Conservation (phyloP, 2,797 vertebrate species). For the Huso huso region DNA sequence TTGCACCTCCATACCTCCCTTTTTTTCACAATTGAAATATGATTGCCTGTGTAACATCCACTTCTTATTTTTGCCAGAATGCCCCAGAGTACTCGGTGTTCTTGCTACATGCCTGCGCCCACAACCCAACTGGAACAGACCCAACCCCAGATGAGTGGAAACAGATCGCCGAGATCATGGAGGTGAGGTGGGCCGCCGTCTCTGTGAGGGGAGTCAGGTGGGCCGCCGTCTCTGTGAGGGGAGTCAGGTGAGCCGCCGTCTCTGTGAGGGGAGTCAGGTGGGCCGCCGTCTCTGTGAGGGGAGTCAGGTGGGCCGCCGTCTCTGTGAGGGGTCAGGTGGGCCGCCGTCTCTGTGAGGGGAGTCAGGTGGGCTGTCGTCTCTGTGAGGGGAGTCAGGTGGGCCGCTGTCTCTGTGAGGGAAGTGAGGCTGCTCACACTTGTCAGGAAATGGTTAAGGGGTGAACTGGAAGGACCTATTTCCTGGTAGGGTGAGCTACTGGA, state of each 20-base stretch:
- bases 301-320: background rate
- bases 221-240: background rate
- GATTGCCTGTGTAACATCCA: constrained; percentile 3
- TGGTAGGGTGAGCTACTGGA: too few relatives aligned
- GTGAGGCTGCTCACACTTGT: background rate
- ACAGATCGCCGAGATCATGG: constrained; percentile 86
- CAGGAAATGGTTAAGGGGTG: too few relatives aligned
- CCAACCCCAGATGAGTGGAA: constrained; percentile 86
- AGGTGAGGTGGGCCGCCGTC: constrained; percentile 54
- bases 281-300: background rate
- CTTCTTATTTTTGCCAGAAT: constrained; percentile 47
- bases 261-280: too few relatives aligned
- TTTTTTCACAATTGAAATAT: background rate
- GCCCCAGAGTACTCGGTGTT: constrained; percentile 85
- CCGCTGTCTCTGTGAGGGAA: background rate
- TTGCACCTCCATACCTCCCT: background rate
- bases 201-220: too few relatives aligned
- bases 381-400: background rate
- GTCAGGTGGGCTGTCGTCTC: background rate
- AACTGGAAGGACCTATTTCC: too few relatives aligned
- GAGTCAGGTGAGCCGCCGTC: too few relatives aligned
- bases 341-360: too few relatives aligned
- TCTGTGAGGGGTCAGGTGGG: background rate
- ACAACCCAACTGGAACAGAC: constrained; percentile 95
- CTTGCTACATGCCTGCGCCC: constrained; percentile 88